Percentiles rank a stretch among this genome's conserved stretches.
phyloP scores from a whole-genome alignment of 2,113 vertebrate species.

The Pardalotus punctatus region DNA sequence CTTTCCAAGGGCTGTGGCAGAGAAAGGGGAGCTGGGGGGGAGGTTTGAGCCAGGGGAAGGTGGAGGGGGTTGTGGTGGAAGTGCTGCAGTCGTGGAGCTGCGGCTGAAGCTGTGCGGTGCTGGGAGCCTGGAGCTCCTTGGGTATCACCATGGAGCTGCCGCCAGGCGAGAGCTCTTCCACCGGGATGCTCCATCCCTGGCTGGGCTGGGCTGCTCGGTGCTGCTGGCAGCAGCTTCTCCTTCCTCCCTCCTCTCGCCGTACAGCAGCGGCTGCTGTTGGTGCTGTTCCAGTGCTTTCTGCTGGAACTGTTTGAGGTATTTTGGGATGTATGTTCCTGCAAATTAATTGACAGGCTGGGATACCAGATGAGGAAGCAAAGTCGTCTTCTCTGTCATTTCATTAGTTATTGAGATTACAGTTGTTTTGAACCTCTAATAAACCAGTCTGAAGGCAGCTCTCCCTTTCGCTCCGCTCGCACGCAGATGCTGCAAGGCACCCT shows the following conservation, averaged over 20 bases:
- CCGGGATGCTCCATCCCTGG: background rate
- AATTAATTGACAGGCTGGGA: slow-evolving; percentile 2
- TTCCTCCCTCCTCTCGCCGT: accelerated
- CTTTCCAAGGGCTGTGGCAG: background rate
- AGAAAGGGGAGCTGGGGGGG: background rate
- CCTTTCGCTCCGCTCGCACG: background rate
- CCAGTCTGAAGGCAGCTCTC: background rate
- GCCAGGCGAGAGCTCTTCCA: background rate
- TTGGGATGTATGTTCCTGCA: background rate
- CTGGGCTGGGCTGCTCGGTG: background rate
- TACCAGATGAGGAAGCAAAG: background rate
- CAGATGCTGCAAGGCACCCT: background rate
- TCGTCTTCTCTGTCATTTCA: background rate
- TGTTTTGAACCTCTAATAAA: background rate
- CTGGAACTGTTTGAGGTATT: background rate
- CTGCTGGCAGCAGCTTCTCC: background rate
- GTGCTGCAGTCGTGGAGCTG: background rate
- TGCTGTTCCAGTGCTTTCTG: slow-evolving; percentile 17
- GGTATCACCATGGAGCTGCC: background rate
- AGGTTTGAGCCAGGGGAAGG: background rate
- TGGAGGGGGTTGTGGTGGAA: background rate
- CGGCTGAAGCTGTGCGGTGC: background rate
- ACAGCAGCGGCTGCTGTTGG: background rate
- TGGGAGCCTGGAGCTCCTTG: background rate
- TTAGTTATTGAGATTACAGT: background rate